Base-by-base conservation (phyloP, 64 coral and sea anemone species). In the Anthopleura sola region DNA sequence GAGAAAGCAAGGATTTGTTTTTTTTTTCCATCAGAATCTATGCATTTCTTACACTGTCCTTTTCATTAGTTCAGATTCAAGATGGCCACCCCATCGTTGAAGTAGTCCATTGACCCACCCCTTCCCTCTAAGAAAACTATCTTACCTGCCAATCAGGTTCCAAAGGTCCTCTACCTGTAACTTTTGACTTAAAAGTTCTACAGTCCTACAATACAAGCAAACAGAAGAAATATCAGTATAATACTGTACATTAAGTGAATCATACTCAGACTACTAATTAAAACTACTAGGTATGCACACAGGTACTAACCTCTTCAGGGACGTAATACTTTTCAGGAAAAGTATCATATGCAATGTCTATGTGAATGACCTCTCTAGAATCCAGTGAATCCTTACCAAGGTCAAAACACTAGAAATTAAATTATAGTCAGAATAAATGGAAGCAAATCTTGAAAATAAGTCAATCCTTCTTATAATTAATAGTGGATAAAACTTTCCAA, bases 291-390 rank as follows among this genome's bases (percentile, higher is more conserved):
- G 14, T 20, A 62, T 62, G 58, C 0, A 62, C 0, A 62, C 58
- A 66, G 3, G 1, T 82, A 26, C 60, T 39, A 56, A 99, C 97
- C 92, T 99, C 97, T 76, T 99, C 97, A 18, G 71, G 80, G 23
- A 94, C 87, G 83, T 99, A 99, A 90, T 99, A 88, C 75, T 99
- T 99, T 68, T 99, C 97, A 84, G 97, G 92, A 49, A 94, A 78
- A 80, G 94, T 90, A 88, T 99, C 97, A 77, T 78, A 90, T 49
- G 92, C 97, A 80, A 99, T 99, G 50, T 99, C 97, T 50, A 99
- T 80, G 90, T 84, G 75, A 18, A 94, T 78, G 20, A 99, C 97
- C 69, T 99, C 97, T 62, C 89, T 91, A 75, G 64, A 32, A 75
- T 99, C 87, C 55, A 92, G 49, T 12, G 19, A 18, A 47, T 94